These are phyloP conservation scores for Anas platyrhynchos DNA, from an alignment of 2,113 vertebrate species.

Conservation along the genomic window DNA sequence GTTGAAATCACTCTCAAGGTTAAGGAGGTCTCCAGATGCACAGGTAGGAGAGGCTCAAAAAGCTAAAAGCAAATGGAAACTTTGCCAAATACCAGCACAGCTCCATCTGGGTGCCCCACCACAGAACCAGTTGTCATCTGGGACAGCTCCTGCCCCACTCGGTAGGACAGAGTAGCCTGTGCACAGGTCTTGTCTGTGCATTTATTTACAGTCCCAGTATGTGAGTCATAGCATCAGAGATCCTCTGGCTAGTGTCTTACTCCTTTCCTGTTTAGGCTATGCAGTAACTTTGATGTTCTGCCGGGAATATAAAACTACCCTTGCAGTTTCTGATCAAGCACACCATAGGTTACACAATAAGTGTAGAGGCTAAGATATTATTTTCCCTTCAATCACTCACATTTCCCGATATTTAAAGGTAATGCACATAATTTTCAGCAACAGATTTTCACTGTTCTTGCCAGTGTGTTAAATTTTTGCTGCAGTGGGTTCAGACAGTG, in stretches of 20 bases:
- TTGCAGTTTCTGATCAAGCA: neutral
- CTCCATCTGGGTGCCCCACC: neutral
- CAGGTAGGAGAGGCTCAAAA: neutral
- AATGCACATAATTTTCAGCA: neutral
- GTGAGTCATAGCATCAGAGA: neutral
- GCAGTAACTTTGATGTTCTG: neutral
- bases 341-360: neutral
- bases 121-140: neutral
- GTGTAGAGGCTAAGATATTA: neutral
- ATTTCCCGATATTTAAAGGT: neutral
- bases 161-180: neutral
- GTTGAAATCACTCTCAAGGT: neutral
- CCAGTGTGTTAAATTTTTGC: neutral
- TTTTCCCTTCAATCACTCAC: neutral
- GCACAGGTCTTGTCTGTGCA: rapidly evolving
- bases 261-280: neutral
- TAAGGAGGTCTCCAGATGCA: neutral
- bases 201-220: neutral
- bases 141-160: neutral
- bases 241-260: neutral
- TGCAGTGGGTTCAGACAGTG: neutral
- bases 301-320: neutral
- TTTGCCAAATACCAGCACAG: neutral
- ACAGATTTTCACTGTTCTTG: neutral
- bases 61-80: neutral